Evolutionary conservation across 2,797 vertebrate species (phyloP).

Genomic region (Rousettus madagascariensis): DNA sequence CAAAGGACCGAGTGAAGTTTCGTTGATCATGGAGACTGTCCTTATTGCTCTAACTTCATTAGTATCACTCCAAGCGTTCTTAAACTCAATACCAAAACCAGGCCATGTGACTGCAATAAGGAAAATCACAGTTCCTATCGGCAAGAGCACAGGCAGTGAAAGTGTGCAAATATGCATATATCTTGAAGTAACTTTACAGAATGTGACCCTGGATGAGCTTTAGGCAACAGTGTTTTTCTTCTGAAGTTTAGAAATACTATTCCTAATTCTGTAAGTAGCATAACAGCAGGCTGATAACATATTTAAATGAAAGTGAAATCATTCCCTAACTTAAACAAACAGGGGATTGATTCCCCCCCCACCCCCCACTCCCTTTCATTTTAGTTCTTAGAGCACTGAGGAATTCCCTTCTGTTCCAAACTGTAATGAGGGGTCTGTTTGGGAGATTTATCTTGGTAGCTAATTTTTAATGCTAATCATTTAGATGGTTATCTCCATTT

Average conservation of each 20-base stretch:
- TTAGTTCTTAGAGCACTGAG: conserved; percentile 38
- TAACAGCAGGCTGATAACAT: not conserved
- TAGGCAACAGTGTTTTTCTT: not conserved
- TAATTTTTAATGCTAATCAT: conserved; percentile 72
- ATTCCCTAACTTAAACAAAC: conserved; percentile 45
- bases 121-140: conserved; percentile 15
- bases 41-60: conserved; percentile 35
- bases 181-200: conserved; percentile 52
- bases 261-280: not conserved
- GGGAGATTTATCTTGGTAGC: conserved; percentile 55
- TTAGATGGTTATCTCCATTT: conserved; percentile 55
- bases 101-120: not conserved
- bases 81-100: not conserved
- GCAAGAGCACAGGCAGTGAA: not conserved
- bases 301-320: conserved; percentile 35
- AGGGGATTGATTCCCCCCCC: not conserved
- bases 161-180: not conserved
- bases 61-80: not conserved
- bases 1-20: not conserved
- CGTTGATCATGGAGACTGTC: not conserved
- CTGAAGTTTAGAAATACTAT: not conserved
- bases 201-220: not conserved
- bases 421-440: conserved; percentile 60
- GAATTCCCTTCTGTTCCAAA: conserved; percentile 63
- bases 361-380: not conserved